Percentiles rank a stretch among this genome's conserved stretches.
Conservation (phyloP, 2,113 vertebrate species). For the Athene cunicularia region DNA sequence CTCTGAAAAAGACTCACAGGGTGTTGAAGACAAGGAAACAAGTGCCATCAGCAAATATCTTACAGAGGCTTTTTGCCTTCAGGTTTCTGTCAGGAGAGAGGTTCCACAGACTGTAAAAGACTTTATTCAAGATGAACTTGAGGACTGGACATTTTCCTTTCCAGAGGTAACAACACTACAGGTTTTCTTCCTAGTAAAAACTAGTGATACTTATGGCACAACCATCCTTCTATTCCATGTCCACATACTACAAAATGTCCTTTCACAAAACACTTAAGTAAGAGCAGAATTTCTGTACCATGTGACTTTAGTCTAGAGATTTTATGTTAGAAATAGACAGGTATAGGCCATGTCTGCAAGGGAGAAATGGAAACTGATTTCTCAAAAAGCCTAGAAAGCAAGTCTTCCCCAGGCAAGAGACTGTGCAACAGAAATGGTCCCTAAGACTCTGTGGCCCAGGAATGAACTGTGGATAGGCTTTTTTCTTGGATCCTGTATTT, state of each 20-base stretch:
- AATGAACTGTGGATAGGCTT: neutral
- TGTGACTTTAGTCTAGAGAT: neutral
- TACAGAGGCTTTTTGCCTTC: neutral
- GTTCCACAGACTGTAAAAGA: slow-evolving; percentile 17
- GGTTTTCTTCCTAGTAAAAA: neutral
- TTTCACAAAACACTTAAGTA: neutral
- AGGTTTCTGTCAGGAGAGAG: slow-evolving; percentile 79
- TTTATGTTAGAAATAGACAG: neutral
- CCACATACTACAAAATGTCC: neutral
- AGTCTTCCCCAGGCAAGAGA: neutral
- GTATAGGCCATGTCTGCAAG: neutral
- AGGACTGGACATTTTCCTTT: slow-evolving; percentile 28
- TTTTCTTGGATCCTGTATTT: neutral
- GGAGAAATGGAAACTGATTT: neutral
- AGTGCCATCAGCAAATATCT: neutral
- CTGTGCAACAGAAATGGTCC: neutral
- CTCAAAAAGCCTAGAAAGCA: neutral
- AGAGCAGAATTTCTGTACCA: neutral
- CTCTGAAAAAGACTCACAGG: neutral
- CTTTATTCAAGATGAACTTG: slow-evolving; percentile 1
- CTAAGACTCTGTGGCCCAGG: neutral
- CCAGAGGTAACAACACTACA: slow-evolving; percentile 15
- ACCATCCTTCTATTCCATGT: neutral
- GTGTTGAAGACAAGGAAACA: neutral
- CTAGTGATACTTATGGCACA: neutral